Evolutionary conservation across 2,888 invertebrate genomes (phyloP).

Genomic region (Encarsia formosa): DNA sequence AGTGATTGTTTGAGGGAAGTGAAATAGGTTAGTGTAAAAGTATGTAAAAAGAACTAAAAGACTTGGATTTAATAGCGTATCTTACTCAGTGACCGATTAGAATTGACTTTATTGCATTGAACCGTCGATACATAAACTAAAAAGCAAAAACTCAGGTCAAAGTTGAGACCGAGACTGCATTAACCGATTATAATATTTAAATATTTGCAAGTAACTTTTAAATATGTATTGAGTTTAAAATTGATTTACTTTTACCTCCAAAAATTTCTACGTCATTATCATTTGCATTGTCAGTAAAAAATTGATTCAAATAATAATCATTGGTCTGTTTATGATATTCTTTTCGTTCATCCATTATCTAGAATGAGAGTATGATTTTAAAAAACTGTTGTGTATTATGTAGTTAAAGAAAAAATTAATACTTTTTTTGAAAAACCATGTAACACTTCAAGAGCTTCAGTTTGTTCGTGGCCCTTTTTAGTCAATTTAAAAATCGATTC

Average conservation of each 20-base stretch:
- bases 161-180: too few species aligned
- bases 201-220: too few species aligned
- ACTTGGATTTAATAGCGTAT: too few species aligned
- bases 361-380: not conserved
- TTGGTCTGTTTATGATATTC: slow-evolving; percentile 33
- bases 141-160: too few species aligned
- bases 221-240: too few species aligned
- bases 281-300: not conserved
- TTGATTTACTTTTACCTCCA: not conserved
- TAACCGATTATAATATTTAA: too few species aligned
- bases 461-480: slow-evolving; percentile 54
- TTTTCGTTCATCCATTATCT: slow-evolving; percentile 39
- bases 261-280: not conserved
- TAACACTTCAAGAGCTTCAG: slow-evolving; percentile 50
- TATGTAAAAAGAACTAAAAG: too few species aligned
- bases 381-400: not conserved
- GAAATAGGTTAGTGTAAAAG: too few species aligned
- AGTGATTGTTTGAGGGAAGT: too few species aligned
- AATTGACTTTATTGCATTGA: too few species aligned
- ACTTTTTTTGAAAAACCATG: slow-evolving; percentile 51
- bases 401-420: slow-evolving; percentile 36
- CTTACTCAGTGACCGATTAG: too few species aligned
- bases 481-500: slow-evolving; percentile 57
- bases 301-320: slow-evolving; percentile 25
- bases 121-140: too few species aligned